A percentile compares a stretch with the other conserved stretches of the same genome.
Evolutionary conservation across 2,113 vertebrate genomes (phyloP).

Genomic region (Heterotilapia buettikoferi): DNA sequence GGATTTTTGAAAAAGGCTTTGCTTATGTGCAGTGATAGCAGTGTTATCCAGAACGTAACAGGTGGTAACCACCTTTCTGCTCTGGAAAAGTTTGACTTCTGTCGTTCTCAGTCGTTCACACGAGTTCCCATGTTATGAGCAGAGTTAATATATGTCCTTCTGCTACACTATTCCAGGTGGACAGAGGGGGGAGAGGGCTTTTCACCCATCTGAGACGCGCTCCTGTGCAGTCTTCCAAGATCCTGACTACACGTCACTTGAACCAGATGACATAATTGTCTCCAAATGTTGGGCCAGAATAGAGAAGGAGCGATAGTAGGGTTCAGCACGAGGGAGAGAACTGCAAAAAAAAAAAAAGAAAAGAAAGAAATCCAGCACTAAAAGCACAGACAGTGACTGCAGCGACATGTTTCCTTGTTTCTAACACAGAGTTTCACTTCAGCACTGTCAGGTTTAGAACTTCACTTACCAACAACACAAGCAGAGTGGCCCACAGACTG

Average conservation of each 20-base stretch:
- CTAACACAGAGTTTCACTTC: not conserved
- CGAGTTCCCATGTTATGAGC: not conserved
- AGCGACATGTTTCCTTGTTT: not conserved
- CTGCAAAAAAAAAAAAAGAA: not conserved
- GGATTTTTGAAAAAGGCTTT: not conserved
- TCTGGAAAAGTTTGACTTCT: not conserved
- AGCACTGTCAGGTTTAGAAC: not conserved
- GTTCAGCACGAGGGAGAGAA: not conserved
- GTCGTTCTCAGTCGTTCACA: not conserved
- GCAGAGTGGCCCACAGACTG: not conserved
- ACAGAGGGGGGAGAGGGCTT: not conserved
- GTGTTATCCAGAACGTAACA: not conserved
- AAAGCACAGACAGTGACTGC: not conserved
- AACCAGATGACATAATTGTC: not conserved
- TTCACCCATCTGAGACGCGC: not conserved
- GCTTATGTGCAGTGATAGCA: not conserved
- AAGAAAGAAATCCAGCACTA: not conserved
- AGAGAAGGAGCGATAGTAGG: not conserved
- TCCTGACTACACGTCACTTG: not conserved
- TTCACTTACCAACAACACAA: not conserved
- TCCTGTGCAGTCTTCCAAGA: not conserved
- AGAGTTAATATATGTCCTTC: not conserved
- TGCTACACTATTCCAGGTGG: not conserved
- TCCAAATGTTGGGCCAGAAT: not conserved
- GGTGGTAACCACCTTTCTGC: not conserved